Base-by-base conservation (phyloP, 2,888 invertebrate genomes). In the Platycheirus rosarum region DNA sequence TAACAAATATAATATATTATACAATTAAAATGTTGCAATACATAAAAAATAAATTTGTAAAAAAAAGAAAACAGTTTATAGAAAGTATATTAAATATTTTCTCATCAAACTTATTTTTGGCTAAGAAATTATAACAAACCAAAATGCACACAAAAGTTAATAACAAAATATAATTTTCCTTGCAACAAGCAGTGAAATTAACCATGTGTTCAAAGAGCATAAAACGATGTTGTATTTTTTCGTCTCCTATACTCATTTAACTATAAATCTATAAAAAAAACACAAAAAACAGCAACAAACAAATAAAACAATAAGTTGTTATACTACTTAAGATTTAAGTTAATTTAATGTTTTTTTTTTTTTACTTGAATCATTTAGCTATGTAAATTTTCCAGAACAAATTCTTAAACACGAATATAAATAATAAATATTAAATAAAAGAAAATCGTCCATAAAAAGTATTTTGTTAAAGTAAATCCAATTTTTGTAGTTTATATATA, bases 401-500 rank as follows among this genome's bases (percentile, higher is more conserved):
- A 42, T 68, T 66, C 44, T 51, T 40, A 63, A 53, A 20, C 18
- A 35, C 40, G 35, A 65, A 42, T 48, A 62, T 65, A 48, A 48
- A 23, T 29, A 70, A 75, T 65, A 16, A 55, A 40, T 16, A 42
- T 55, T n/a, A 14, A 13, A 42, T 23, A 51, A 35, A 40, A 68
- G 35, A 57, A 70, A 69, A 77, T 76, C 82, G 82, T 82, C 82
- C 82, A 82, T 82, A 62, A 74, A 76, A 66, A 75, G 76, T 76
- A 82, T 82, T 80, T 76, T 82, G 77, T 82, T 82, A 82, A 82
- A 77, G 26, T 55, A 82, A 77, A 71, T 73, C 62, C 71, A 77
- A 65, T 76, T 80, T 80, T 65, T 42, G 75, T 80, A 75, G 75
- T 75, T 80, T 80, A 66, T 60, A 73, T 66, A 65, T 29, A 29